phyloP scores from a whole-genome alignment of 2,888 invertebrate genomes.

The Seira sanloemensis region DNA sequence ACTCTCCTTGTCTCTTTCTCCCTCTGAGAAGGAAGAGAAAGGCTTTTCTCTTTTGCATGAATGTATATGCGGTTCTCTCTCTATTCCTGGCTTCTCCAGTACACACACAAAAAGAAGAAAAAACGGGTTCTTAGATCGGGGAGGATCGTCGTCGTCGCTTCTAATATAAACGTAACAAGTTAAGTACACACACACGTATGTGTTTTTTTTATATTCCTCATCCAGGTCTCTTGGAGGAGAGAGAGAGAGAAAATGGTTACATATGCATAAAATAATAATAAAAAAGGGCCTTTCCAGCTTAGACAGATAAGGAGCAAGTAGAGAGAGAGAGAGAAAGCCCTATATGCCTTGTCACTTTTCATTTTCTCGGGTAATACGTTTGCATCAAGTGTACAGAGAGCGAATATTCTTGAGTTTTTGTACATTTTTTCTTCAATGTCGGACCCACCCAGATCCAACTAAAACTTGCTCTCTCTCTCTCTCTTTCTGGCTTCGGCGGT shows the following conservation, averaged over 20 bases:
- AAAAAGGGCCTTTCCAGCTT: not conserved
- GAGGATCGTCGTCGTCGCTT: not conserved
- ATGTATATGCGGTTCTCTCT: no score
- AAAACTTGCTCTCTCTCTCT: not conserved
- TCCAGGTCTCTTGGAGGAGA: no score
- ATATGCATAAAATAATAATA: not conserved
- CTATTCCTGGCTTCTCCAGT: not conserved
- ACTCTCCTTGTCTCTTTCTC: not conserved
- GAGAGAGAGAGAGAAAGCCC: not conserved
- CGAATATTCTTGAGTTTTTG: no score
- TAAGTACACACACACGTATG: not conserved
- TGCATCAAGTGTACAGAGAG: no score
- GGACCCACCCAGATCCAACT: not conserved
- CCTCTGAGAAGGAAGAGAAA: not conserved
- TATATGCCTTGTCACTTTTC: not conserved
- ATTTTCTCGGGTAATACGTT: not conserved
- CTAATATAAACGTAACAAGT: not conserved
- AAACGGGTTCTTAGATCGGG: not conserved
- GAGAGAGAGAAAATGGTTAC: no score
- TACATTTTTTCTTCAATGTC: no score
- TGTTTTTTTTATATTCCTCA: no score
- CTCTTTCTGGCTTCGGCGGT: not conserved
- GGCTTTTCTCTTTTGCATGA: not conserved
- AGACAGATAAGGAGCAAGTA: not conserved
- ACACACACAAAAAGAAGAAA: not conserved